Percentiles rank a stretch among this genome's conserved stretches.
These are phyloP conservation scores for Neotoxoptera formosana DNA, from an alignment of 1,140 invertebrate species.

Conservation along the genomic window DNA sequence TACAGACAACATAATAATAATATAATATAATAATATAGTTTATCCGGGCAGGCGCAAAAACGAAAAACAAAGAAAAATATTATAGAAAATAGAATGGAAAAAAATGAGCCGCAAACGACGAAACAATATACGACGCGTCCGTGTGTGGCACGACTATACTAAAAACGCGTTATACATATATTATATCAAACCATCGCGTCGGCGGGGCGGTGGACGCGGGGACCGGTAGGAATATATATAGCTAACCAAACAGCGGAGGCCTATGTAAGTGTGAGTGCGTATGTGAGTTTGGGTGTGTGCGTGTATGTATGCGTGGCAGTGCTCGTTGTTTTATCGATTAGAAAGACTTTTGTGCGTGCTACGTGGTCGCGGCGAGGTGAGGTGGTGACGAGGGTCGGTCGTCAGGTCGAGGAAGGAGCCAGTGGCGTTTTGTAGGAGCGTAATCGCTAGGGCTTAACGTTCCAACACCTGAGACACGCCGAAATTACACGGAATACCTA, in stretches of 20 bases:
- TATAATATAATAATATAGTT: slow-evolving; percentile 11
- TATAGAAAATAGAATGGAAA: not conserved
- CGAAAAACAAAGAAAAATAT: slow-evolving; percentile 13
- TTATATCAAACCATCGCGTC: not conserved
- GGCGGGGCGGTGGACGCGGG: not conserved
- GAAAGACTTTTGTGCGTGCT: not conserved
- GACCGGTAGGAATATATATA: not conserved
- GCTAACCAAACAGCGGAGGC: not conserved
- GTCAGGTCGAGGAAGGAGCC: not conserved
- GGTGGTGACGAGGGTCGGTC: not conserved
- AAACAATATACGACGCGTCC: not conserved
- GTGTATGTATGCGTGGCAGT: not conserved
- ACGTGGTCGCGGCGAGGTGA: not conserved
- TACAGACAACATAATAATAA: slow-evolving; percentile 8
- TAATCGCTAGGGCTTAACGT: slow-evolving; percentile 41
- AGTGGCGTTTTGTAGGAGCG: slow-evolving; percentile 22
- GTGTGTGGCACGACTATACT: not conserved
- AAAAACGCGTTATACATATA: slow-evolving; percentile 11
- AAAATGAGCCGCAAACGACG: not conserved
- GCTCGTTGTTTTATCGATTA: slow-evolving; percentile 43
- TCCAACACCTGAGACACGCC: slow-evolving; percentile 35
- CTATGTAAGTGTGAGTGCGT: not conserved
- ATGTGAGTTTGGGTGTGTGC: not conserved
- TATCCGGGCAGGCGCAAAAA: not conserved
- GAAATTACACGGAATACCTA: slow-evolving; percentile 9